Conservation (phyloP, 2,797 vertebrate genomes). For the Chloroceryle inda region DNA sequence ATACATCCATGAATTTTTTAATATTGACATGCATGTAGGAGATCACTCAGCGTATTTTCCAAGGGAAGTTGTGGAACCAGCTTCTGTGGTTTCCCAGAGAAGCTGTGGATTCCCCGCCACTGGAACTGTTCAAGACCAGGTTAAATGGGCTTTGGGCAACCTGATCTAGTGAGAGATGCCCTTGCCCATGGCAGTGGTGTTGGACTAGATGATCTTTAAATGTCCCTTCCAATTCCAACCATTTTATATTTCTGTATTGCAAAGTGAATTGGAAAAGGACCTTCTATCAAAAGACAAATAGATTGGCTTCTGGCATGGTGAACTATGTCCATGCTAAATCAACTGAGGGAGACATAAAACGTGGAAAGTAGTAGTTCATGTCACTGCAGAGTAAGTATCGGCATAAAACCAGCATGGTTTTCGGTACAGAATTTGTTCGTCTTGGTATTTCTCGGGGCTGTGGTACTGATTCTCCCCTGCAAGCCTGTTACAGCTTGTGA, state of each 20-base stretch:
- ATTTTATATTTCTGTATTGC: neutral
- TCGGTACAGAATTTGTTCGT: neutral
- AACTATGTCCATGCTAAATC: neutral
- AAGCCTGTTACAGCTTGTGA: neutral
- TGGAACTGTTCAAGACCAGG: neutral
- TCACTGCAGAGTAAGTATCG: neutral
- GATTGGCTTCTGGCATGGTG: neutral
- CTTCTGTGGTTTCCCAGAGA: neutral
- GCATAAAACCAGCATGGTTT: neutral
- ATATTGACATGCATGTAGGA: neutral
- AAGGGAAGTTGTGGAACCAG: neutral
- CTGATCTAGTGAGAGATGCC: neutral
- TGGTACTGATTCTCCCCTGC: neutral
- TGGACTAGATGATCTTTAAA: neutral
- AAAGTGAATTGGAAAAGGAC: neutral
- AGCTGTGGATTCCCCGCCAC: neutral
- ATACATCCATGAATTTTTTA: neutral
- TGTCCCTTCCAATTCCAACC: neutral
- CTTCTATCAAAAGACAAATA: neutral
- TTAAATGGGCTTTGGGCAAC: neutral
- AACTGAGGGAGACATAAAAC: neutral
- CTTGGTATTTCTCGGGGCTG: fast-evolving
- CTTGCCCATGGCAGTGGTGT: fast-evolving
- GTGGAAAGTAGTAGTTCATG: neutral
- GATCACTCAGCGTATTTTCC: neutral